Conservation (phyloP, 2,113 vertebrate species). For the Pomatostomus ruficeps region DNA sequence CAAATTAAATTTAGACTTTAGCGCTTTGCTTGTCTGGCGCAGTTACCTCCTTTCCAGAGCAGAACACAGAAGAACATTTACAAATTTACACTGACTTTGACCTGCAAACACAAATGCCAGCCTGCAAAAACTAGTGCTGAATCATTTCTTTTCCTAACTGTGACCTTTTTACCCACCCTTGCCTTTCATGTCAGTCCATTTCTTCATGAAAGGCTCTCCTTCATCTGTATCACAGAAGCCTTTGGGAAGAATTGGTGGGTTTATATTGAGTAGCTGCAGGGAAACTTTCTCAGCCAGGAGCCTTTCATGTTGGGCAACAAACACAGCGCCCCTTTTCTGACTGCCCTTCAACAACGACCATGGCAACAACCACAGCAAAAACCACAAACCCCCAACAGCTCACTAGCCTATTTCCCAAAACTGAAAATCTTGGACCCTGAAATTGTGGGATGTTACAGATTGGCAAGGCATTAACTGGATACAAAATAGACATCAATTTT, state of each 20-base stretch:
- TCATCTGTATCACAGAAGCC: not conserved
- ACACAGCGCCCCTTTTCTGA: not conserved
- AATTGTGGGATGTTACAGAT: not conserved
- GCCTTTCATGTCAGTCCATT: not conserved
- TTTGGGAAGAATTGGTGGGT: not conserved
- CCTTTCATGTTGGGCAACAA: not conserved
- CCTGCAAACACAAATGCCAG: constrained; percentile 9
- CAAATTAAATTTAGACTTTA: constrained; percentile 41
- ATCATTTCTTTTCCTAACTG: not conserved
- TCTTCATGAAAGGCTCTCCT: not conserved
- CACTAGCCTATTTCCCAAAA: not conserved
- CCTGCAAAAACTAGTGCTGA: not conserved
- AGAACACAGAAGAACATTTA: not conserved
- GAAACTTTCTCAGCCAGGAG: not conserved
- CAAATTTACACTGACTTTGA: constrained; percentile 7
- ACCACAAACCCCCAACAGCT: not conserved
- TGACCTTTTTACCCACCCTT: not conserved
- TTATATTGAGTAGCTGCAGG: not conserved
- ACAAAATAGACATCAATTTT: not conserved
- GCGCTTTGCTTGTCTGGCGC: not conserved
- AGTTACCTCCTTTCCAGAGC: not conserved
- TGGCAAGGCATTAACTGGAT: not conserved
- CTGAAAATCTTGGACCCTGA: not conserved
- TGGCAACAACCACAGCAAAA: not conserved
- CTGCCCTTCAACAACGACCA: not conserved